Percentiles rank a stretch among this genome's conserved stretches.
Conservation (phyloP, 2,888 invertebrate genomes). For the Drosophila pseudotakahashii region DNA sequence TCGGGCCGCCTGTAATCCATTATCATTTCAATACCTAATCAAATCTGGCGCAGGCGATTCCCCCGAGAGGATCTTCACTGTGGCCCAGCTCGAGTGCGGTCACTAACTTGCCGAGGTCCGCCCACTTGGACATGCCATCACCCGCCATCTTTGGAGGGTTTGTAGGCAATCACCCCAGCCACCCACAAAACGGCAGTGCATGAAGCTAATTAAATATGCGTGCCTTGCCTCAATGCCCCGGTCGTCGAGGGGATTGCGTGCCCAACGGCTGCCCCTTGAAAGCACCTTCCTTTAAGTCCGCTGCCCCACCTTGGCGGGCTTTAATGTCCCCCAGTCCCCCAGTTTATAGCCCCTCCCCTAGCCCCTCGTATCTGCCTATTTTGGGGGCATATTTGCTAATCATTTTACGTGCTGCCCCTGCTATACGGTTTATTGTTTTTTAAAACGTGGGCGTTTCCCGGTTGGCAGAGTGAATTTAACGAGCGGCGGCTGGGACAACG, state of each 20-base stretch:
- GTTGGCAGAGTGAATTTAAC: constrained; percentile 68
- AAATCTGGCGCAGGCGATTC: constrained; percentile 29
- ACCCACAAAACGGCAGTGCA: constrained; percentile 34
- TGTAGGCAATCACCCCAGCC: background rate
- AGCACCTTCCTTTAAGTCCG: background rate
- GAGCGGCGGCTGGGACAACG: constrained; percentile 50
- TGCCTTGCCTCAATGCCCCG: constrained; percentile 49
- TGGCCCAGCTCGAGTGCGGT: constrained; percentile 34
- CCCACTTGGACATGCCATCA: constrained; percentile 1
- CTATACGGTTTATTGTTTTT: constrained; percentile 69
- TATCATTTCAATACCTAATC: constrained; percentile 36
- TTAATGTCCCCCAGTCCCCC: constrained; percentile 25
- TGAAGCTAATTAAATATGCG: constrained; percentile 58
- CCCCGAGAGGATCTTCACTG: constrained; percentile 32
- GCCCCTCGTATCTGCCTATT: constrained; percentile 36
- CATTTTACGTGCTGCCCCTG: constrained; percentile 69
- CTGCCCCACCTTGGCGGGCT: constrained; percentile 30
- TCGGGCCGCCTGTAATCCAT: constrained; percentile 13
- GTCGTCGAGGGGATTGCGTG: constrained; percentile 50
- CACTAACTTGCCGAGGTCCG: constrained; percentile 18
- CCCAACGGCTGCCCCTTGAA: constrained; percentile 17
- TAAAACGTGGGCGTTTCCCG: constrained; percentile 62
- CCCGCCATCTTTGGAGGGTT: background rate
- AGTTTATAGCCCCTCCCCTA: background rate
- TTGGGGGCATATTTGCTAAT: constrained; percentile 75